phyloP scores from a whole-genome alignment of 2,888 invertebrate genomes.

The Listrodromus nycthemerus region DNA sequence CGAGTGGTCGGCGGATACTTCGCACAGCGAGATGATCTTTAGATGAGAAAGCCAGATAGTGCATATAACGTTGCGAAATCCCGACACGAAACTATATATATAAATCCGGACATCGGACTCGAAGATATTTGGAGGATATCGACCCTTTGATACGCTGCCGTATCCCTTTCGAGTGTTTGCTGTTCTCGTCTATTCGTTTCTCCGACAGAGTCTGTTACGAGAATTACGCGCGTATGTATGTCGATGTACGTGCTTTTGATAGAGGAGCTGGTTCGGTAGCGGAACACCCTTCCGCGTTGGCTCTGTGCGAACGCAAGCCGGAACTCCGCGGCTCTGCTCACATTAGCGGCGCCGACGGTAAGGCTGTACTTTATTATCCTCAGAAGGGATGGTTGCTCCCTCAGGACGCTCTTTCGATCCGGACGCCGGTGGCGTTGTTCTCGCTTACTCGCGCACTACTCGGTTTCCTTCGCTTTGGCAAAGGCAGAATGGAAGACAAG shows the following conservation, averaged over 20 bases:
- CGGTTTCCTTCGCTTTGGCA: constrained; percentile 37
- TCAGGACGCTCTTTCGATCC: constrained; percentile 10
- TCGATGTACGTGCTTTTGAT: constrained; percentile 5
- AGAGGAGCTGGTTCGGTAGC: not conserved
- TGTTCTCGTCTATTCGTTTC: not conserved
- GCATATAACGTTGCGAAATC: not conserved
- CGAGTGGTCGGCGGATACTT: constrained; percentile 26
- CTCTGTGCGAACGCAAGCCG: constrained; percentile 20
- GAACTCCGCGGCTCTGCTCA: constrained; percentile 48
- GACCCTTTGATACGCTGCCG: not conserved
- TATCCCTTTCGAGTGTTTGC: constrained; percentile 8
- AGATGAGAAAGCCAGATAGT: not conserved
- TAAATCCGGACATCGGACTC: not conserved
- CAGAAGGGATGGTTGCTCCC: constrained; percentile 31
- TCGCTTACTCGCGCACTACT: constrained; percentile 9
- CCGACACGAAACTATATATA: not conserved
- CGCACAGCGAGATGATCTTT: not conserved
- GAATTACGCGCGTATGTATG: not conserved
- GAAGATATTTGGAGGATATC: constrained; percentile 35
- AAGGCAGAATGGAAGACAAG: constrained; percentile 35
- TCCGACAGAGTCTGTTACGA: not conserved
- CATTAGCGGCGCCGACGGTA: constrained; percentile 28
- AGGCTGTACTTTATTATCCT: constrained; percentile 52
- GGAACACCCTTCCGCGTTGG: not conserved
- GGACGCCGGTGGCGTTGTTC: constrained; percentile 10